Conservation (phyloP, 2,888 invertebrate species). For the Dascillus cervinus region DNA sequence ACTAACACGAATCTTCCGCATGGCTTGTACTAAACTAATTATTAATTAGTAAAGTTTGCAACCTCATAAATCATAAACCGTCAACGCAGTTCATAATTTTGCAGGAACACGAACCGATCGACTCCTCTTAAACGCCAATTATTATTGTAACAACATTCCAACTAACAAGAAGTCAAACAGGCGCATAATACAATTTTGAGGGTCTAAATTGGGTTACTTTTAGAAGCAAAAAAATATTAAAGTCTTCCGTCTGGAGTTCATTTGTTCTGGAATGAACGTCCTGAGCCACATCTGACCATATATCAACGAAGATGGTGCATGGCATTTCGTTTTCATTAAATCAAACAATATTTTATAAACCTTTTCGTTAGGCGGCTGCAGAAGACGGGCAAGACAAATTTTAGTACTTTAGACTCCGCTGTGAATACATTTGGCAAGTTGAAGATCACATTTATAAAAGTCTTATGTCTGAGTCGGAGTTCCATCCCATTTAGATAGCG, state of each 20-base stretch:
- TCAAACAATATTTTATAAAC: constrained; percentile 37
- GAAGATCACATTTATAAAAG: constrained; percentile 29
- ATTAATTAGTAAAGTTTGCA: too few species aligned
- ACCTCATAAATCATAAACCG: constrained; percentile 14
- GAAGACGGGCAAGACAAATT: constrained; percentile 34
- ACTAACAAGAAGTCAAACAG: too few species aligned
- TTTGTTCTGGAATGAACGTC: too few species aligned
- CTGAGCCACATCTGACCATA: constrained; percentile 23
- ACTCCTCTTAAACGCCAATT: too few species aligned
- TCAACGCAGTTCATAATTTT: constrained; percentile 13
- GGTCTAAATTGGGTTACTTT: too few species aligned
- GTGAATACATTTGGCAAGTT: constrained; percentile 26
- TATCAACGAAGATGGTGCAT: constrained; percentile 23
- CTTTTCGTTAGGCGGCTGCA: constrained; percentile 30
- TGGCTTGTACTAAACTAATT: too few species aligned
- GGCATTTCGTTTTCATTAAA: constrained; percentile 35
- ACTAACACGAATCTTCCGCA: too few species aligned
- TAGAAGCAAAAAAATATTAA: too few species aligned
- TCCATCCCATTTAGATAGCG: constrained; percentile 16
- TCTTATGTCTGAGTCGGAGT: constrained; percentile 16
- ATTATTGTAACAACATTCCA: too few species aligned
- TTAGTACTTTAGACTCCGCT: constrained; percentile 26
- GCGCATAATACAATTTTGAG: too few species aligned
- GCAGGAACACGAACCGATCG: constrained; percentile 11
- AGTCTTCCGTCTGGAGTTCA: too few species aligned